phyloP scores from a whole-genome alignment of 1,140 invertebrate genomes.

The Triops cancriformis region DNA sequence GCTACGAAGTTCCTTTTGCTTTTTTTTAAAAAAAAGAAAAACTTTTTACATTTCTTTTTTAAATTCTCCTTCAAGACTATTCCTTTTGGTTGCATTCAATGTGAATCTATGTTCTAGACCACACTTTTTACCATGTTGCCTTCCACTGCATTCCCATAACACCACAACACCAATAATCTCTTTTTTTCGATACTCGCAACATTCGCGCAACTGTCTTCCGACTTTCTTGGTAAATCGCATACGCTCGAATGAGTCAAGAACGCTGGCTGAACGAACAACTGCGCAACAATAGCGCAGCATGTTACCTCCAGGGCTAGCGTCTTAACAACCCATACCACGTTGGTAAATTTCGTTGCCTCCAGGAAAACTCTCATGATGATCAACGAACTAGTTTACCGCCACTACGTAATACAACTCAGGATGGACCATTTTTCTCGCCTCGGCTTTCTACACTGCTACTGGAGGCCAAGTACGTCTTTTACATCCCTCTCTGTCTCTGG shows the following conservation, averaged over 20 bases:
- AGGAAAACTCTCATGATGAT: slow-evolving; percentile 4
- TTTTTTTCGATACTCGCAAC: too few relatives aligned
- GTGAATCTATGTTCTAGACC: too few relatives aligned
- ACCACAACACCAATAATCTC: too few relatives aligned
- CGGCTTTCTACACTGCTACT: background rate
- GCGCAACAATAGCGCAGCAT: background rate
- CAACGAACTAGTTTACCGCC: background rate
- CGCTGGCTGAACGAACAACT: background rate
- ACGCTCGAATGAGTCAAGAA: background rate
- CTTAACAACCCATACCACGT: background rate
- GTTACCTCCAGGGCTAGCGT: background rate
- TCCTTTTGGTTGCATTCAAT: too few relatives aligned
- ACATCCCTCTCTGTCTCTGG: too few relatives aligned
- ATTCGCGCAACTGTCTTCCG: background rate
- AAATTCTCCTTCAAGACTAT: too few relatives aligned
- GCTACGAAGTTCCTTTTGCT: background rate
- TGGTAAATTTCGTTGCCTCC: background rate
- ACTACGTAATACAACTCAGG: background rate
- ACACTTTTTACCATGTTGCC: too few relatives aligned
- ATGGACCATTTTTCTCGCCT: slow-evolving; percentile 5
- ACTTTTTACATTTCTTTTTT: too few relatives aligned
- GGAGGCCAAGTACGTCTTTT: background rate
- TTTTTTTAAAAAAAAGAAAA: too few relatives aligned
- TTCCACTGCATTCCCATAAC: too few relatives aligned
- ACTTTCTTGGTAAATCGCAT: background rate